phyloP scores from a whole-genome alignment of 2,113 vertebrate species.

The Nerophis lumbriciformis region DNA sequence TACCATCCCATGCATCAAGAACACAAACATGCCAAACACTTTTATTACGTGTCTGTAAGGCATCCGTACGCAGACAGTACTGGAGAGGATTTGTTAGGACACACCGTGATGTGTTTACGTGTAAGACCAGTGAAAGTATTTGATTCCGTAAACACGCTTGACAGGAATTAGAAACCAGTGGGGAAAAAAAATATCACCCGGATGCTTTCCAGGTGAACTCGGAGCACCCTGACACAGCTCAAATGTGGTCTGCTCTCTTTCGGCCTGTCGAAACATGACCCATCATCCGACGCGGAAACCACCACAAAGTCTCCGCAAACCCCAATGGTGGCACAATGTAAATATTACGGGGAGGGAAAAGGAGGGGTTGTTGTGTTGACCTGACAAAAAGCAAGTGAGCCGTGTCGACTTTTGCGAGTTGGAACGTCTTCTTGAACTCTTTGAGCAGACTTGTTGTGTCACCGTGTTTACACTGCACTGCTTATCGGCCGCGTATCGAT shows the following conservation, averaged over 20 bases:
- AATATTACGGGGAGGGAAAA: constrained; percentile 15
- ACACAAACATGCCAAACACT: too few species aligned
- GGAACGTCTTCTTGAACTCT: constrained; percentile 11
- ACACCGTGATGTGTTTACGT: constrained; percentile 39
- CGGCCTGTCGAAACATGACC: constrained; percentile 41
- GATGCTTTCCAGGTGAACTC: constrained; percentile 46
- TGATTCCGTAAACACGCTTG: constrained; percentile 27
- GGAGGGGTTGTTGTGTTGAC: background rate
- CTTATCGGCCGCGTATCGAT: constrained; percentile 28
- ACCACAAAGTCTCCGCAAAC: constrained; percentile 12
- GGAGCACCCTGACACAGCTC: constrained; percentile 26
- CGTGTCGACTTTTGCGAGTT: constrained; percentile 1
- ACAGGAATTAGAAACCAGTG: background rate
- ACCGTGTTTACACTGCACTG: constrained; percentile 23
- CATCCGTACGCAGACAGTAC: background rate
- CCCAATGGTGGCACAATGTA: constrained; percentile 15
- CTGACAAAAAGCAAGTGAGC: background rate
- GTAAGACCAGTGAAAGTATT: constrained; percentile 47
- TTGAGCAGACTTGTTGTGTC: background rate
- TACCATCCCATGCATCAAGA: too few species aligned
- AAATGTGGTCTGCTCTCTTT: constrained; percentile 29
- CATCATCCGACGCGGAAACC: constrained; percentile 28
- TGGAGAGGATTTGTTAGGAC: background rate
- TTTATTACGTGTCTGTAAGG: background rate
- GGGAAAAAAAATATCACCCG: background rate